Evolutionary conservation across 2,888 invertebrate species (phyloP), one percentile per base, ranked within the genome.

Genomic region (Coenonympha arcania): DNA sequence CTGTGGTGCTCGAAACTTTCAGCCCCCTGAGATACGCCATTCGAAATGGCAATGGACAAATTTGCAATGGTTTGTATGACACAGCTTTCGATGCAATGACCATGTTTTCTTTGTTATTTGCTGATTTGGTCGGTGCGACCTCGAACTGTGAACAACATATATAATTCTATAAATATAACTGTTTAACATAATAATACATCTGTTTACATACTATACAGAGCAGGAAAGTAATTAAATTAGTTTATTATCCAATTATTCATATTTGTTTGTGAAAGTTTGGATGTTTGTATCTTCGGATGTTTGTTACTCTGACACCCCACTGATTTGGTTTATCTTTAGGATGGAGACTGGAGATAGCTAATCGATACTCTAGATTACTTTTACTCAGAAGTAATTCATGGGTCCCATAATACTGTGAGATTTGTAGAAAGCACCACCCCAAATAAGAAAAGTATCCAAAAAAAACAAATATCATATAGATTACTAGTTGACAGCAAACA

Each of bases 11-110:
- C 24, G 59, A 69, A 4, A 83, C 87, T 1, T 60, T 69, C n/a
- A 79, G 78, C 56, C 78, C 83, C 1, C 44, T 87, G 28, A 71
- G 64, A 4, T 87, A 77, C 58, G 66, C 66, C 1, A 61, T 87
- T 24, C 57, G 45, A 30, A 73, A 73, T 58, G 65, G 39, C 3
- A 55, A 52, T n/a, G 75, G 67, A 16, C 56, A 71, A 50, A 73
- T 85, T 52, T 87, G 87, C 65, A 77, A 75, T 65, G 83, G 86
- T 80, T 59, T 31, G 54, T 52, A 36, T 33, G 30, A 37, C 13
- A 9, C 28, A 6, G 6, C 15, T 15, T 20, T 24, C 8, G 9
- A 15, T 15, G 11, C n/a, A 18, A 37, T 15, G 9, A 24, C 8
- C 15, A 15, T 39, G 9, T 24, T 39, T 13, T 15, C 39, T 39